Base-by-base conservation (phyloP, 2,888 invertebrate genomes). In the Drosophila melanosoma region DNA sequence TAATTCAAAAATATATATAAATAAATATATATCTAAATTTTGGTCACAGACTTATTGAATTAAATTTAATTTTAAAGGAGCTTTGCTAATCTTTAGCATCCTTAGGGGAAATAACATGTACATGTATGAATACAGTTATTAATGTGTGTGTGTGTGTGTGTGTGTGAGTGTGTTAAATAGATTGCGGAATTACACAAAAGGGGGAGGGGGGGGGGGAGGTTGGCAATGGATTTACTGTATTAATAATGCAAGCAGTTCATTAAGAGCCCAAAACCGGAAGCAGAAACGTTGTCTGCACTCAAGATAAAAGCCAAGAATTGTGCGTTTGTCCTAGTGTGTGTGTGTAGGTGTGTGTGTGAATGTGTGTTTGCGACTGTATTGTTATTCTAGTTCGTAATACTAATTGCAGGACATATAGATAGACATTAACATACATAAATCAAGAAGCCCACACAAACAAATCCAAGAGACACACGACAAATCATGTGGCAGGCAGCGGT, bases 401-500 rank as follows among this genome's bases (percentile, higher is more conserved):
- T 83, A 83, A 83, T 83, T 83, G 85, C 82, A 79, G 62, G 71
- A 72, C 58, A 76, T 63, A 76, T 68, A 83, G 70, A 65, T 52
- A 62, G 40, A 64, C 68, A 82, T 74, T 67, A 56, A 81, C 69
- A 81, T 60, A 78, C 62, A 80, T 67, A 68, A 65, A 81, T 79
- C 69, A 67, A 64, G 62, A 40, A 66, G 29, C 40, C 53, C 59
- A 77, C 40, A 67, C 64, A 60, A 60, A 75, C 48, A 69, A 77
- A 64, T 54, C 53, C 53, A n/a, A 33, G 69, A 48, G 57, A 64
- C 58, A 40, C 36, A 59, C 72, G 58, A 57, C 71, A 72, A 64
- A 72, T 72, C 71, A 64, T 58, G 74, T 64, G 62, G 76, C 76
- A 66, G 76, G 57, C 76, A 56, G 62, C 35, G 40, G 45, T 58